A percentile compares a stretch with the other conserved stretches of the same genome.
phyloP scores from a whole-genome alignment of 2,888 invertebrate species.

The Sinodicranocentrus sp. region DNA sequence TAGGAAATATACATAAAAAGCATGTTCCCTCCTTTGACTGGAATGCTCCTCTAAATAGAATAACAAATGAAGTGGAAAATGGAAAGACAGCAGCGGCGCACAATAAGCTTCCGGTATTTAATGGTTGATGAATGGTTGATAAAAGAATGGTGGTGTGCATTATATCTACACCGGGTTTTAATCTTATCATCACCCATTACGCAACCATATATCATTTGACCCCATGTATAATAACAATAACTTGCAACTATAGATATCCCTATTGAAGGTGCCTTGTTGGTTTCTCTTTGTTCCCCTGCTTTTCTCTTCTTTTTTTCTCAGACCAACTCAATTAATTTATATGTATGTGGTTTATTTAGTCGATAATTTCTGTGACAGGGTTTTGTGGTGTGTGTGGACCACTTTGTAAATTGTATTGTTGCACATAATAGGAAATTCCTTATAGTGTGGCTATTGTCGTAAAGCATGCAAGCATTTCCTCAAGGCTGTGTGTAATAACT shows the following conservation, averaged over 20 bases:
- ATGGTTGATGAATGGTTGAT: constrained; percentile 39
- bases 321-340: constrained; percentile 52
- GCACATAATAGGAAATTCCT: background rate
- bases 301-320: background rate
- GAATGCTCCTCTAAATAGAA: too few relatives aligned
- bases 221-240: too few relatives aligned
- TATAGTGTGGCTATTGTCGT: background rate
- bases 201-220: constrained; percentile 45
- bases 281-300: too few relatives aligned
- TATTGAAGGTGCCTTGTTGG: too few relatives aligned
- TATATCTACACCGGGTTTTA: constrained; percentile 7
- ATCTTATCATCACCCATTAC: constrained; percentile 46
- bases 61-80: constrained; percentile 8
- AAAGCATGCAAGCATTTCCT: constrained; percentile 14
- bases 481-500: constrained; percentile 14
- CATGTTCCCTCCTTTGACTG: background rate
- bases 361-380: background rate
- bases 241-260: too few relatives aligned
- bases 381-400: background rate
- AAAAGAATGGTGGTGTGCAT: constrained; percentile 7
- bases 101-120: constrained; percentile 38
- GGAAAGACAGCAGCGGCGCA: background rate
- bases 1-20: background rate
- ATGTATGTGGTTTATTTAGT: background rate
- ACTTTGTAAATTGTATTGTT: constrained; percentile 1